phyloP scores from a whole-genome alignment of 35 echinoderm and acorn worm species.

The Amphiura filiformis region DNA sequence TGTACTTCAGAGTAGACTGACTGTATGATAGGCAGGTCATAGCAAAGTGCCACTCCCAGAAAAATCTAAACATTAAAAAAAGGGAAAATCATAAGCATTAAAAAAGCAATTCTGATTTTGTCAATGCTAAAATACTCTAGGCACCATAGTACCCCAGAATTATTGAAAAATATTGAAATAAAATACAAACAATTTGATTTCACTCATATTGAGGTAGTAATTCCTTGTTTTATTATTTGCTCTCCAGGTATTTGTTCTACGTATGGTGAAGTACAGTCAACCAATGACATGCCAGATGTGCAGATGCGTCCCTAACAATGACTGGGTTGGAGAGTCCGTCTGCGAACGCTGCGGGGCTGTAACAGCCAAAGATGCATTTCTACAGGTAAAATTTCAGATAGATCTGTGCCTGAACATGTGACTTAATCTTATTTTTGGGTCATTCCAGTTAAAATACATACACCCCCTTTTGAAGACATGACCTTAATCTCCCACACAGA shows the following conservation, averaged over 20 bases:
- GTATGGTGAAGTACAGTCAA: constrained; percentile 55
- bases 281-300: constrained; percentile 58
- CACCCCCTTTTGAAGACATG: not conserved
- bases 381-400: not conserved
- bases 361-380: not conserved
- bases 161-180: too few species aligned
- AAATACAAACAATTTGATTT: too few species aligned
- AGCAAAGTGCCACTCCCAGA: too few species aligned
- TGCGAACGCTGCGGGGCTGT: constrained; percentile 39
- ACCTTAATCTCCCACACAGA: not conserved
- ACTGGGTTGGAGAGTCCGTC: constrained; percentile 42
- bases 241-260: constrained; percentile 51
- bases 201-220: too few species aligned
- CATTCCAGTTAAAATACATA: not conserved
- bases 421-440: not conserved
- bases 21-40: too few species aligned
- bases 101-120: too few species aligned
- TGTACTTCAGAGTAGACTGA: too few species aligned
- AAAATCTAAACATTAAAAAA: too few species aligned
- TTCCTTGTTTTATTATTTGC: too few species aligned
- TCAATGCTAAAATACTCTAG: too few species aligned
- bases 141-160: too few species aligned
- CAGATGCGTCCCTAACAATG: constrained; percentile 30
- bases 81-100: too few species aligned
- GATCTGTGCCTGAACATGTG: not conserved